Conservation (phyloP, 2,797 vertebrate genomes). For the Periparus ater region DNA sequence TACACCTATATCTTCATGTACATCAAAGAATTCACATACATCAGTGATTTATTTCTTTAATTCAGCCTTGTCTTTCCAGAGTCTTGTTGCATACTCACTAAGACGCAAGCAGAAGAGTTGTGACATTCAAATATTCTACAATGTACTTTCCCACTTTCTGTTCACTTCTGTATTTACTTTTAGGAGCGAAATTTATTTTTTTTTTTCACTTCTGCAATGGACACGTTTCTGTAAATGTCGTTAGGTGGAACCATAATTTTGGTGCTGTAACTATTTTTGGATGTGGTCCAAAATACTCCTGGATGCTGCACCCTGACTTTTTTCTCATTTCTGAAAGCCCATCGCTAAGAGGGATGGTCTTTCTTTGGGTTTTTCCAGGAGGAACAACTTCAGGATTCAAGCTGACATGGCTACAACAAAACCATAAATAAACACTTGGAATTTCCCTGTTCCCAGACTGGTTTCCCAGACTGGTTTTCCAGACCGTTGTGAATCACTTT, state of each 20-base stretch:
- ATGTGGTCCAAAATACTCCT: neutral
- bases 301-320: neutral
- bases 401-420: neutral
- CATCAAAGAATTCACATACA: neutral
- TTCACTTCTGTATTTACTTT: neutral
- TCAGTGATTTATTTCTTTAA: neutral
- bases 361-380: neutral
- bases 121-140: neutral
- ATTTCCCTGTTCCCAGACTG: neutral
- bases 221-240: neutral
- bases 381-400: neutral
- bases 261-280: neutral
- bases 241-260: neutral
- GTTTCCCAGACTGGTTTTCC: neutral
- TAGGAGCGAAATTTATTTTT: neutral
- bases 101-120: neutral
- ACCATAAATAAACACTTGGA: neutral
- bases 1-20: neutral
- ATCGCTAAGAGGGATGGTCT: neutral
- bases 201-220: neutral
- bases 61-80: neutral
- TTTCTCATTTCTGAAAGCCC: neutral
- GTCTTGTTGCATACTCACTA: neutral
- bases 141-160: neutral
- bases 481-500: neutral